Base-by-base conservation (phyloP, 2,888 invertebrate genomes). In the Diaphora mendica region DNA sequence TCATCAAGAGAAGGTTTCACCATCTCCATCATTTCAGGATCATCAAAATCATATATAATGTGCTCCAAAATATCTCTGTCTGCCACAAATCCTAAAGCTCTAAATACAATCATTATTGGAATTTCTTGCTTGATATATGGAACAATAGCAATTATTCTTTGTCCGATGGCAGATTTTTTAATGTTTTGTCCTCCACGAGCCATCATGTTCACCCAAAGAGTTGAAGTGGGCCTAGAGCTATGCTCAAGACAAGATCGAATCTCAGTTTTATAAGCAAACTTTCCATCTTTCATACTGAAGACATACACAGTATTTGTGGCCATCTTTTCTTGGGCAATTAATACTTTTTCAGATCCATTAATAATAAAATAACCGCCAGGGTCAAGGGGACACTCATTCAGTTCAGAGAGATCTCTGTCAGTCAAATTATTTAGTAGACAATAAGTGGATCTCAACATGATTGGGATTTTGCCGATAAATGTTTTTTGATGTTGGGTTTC, bases 1-100 rank as follows among this genome's bases (percentile, higher is more conserved):
- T 99, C 99, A 94, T 99, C 99, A 74, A 99, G 95, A 0, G 99
- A 99, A 0, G 99, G 99, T 92, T 99, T 99, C 0, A 99, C 99
- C 99, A 99, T 99, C 97, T 99, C 99, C 99, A 99, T 99, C 99
- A 99, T 99, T 96, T 99, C 99, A 13, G 99, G 99, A 94, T 99
- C 99, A 93, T 99, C 99, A 95, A 99, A 99, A 91, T 99, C 99
- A 92, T 99, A 99, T 88, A 99, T 99, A 79, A 99, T 99, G 89
- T 99, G 99, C 91, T 99, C 99, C 35, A 99, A 96, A 88, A 99
- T 99, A 94, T 99, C 99, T 88, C 99, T 97, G 94, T 99, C 99
- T 15, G 99, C 99, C 65, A 99, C 99, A 95, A 99, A 99, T 55
- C 99, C 99, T 76, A 99, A 96, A n/a, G 99, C 99, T 91, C 99